phyloP scores from a whole-genome alignment of 1,140 invertebrate species.

The Uloborus diversus region DNA sequence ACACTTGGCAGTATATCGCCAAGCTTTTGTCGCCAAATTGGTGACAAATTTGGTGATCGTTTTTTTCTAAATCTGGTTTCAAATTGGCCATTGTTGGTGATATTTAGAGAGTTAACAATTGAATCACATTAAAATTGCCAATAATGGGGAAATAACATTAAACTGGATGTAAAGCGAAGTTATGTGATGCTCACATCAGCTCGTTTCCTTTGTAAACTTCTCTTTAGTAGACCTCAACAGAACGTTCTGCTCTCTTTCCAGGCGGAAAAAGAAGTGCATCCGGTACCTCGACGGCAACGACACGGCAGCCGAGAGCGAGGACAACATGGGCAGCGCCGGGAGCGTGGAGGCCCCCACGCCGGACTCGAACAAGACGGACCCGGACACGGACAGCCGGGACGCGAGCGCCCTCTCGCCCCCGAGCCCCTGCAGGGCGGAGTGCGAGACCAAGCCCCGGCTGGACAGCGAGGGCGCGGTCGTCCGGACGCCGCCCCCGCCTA shows the following conservation, averaged over 20 bases:
- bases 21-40: no score
- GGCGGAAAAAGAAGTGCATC: slow-evolving; percentile 99
- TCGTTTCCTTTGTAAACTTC: no score
- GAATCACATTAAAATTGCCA: no score
- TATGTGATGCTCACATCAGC: no score
- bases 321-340: slow-evolving; percentile 71
- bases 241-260: slow-evolving; percentile 63
- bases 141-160: no score
- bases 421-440: slow-evolving; percentile 33
- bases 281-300: slow-evolving; percentile 84
- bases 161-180: no score
- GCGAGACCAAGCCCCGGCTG: slow-evolving; percentile 19
- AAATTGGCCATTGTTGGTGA: no score
- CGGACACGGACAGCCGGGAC: slow-evolving; percentile 57
- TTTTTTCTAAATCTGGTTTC: no score
- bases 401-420: slow-evolving; percentile 6
- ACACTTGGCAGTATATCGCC: no score
- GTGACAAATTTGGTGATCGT: no score
- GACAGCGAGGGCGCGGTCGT: slow-evolving; percentile 28
- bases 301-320: slow-evolving; percentile 74
- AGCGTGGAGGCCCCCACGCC: slow-evolving; percentile 72
- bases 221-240: no score
- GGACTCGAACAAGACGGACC: slow-evolving; percentile 69
- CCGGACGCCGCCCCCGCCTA: neutral
- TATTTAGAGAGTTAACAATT: no score